Evolutionary conservation across 37 sponge, comb jelly and placozoan genomes (phyloP).

Genomic region (Diacarnus erythraeanus): DNA sequence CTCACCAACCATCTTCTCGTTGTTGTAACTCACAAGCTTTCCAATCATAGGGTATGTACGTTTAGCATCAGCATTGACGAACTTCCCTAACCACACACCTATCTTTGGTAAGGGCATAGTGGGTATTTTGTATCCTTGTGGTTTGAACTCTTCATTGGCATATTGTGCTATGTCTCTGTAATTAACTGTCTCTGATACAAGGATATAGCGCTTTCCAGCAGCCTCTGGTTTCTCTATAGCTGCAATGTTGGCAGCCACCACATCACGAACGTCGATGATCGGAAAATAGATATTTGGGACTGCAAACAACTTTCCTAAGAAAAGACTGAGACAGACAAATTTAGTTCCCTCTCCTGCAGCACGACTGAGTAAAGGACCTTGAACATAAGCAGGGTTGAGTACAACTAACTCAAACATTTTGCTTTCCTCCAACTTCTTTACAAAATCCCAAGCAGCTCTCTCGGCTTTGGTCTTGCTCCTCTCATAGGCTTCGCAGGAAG

Average conservation of each 20-base stretch:
- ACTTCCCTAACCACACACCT: slow-evolving; percentile 38
- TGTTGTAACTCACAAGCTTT: slow-evolving; percentile 33
- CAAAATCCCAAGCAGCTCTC: slow-evolving; percentile 83
- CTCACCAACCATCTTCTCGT: slow-evolving; percentile 53
- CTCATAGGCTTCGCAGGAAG: slow-evolving; percentile 54
- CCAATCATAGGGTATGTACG: slow-evolving; percentile 33
- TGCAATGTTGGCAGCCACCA: slow-evolving; percentile 78
- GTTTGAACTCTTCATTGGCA: slow-evolving; percentile 60
- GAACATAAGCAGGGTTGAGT: slow-evolving; percentile 68
- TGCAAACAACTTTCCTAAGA: slow-evolving; percentile 53
- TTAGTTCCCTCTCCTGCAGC: slow-evolving; percentile 32
- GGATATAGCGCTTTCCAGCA: slow-evolving; percentile 59
- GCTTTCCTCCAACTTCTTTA: slow-evolving; percentile 42
- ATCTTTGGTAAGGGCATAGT: slow-evolving; percentile 47
- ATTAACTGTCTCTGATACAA: slow-evolving; percentile 17
- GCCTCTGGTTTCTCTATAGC: slow-evolving; percentile 80
- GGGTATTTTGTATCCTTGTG: slow-evolving; percentile 71
- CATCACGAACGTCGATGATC: slow-evolving; percentile 86
- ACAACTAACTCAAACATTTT: slow-evolving; percentile 82
- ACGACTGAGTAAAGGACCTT: slow-evolving; percentile 80
- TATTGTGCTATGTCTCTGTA: slow-evolving; percentile 56
- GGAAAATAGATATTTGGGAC: slow-evolving; percentile 58
- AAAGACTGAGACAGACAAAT: slow-evolving; percentile 12
- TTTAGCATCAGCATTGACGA: slow-evolving; percentile 26
- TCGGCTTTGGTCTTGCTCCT: slow-evolving; percentile 89